phyloP scores from a whole-genome alignment of 2,797 vertebrate genomes.

The Adelosebastes latens region DNA sequence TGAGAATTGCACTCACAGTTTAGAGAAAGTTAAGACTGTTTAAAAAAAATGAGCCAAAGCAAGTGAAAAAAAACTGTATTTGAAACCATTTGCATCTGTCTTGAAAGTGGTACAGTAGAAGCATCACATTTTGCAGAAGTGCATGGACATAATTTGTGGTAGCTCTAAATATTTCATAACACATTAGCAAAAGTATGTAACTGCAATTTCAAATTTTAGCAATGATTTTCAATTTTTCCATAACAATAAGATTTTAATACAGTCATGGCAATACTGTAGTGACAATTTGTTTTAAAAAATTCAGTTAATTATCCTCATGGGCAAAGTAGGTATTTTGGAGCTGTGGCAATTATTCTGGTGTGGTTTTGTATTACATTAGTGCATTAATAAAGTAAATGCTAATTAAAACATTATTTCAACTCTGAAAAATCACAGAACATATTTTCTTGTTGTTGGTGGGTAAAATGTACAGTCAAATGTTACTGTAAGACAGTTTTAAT shows the following conservation, averaged over 20 bases:
- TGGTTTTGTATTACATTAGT: slow-evolving; percentile 4
- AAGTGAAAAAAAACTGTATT: no score
- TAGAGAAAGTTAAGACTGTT: no score
- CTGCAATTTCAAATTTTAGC: not conserved
- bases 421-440: not conserved
- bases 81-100: not conserved
- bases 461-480: not conserved
- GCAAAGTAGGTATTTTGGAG: not conserved
- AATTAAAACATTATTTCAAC: slow-evolving; percentile 40
- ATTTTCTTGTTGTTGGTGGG: not conserved
- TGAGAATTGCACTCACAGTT: no score
- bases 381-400: slow-evolving; percentile 15
- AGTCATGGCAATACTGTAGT: not conserved
- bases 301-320: slow-evolving; percentile 18
- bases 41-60: no score
- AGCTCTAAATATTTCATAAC: not conserved
- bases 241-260: not conserved
- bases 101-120: not conserved
- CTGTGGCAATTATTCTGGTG: not conserved
- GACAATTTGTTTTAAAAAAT: slow-evolving; percentile 4
- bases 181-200: not conserved
- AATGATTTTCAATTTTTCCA: not conserved
- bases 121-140: not conserved
- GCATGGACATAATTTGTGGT: not conserved
- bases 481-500: not conserved